Evolutionary conservation across 1,140 invertebrate species (phyloP).

Genomic region (Brachionus plicatilis): DNA sequence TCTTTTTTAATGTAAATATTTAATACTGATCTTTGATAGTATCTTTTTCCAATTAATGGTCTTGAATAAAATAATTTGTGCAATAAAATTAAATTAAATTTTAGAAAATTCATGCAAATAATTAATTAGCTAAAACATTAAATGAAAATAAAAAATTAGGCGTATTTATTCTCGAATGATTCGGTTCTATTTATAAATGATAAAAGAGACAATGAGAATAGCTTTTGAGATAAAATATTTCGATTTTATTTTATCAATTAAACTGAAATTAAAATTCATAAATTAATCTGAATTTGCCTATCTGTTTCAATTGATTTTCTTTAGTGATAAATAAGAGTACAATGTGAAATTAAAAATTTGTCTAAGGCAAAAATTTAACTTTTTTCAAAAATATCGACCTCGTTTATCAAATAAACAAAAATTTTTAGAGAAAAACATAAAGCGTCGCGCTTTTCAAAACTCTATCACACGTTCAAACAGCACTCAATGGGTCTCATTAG

Average conservation of each 20-base stretch:
- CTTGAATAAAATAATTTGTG: too few species aligned
- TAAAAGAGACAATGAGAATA: not conserved
- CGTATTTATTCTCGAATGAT: not conserved
- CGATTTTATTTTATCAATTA: not conserved
- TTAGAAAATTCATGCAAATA: too few species aligned
- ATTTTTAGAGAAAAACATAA: not conserved
- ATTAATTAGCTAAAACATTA: not conserved
- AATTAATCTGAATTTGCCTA: not conserved
- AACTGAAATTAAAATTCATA: not conserved
- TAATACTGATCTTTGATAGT: too few species aligned
- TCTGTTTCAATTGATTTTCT: not conserved
- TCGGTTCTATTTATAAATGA: not conserved
- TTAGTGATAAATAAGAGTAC: not conserved
- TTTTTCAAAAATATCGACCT: not conserved
- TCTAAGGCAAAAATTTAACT: not conserved
- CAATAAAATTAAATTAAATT: too few species aligned
- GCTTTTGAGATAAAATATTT: not conserved
- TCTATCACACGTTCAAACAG: not conserved
- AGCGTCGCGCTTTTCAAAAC: not conserved
- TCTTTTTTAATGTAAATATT: too few species aligned
- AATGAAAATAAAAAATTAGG: not conserved
- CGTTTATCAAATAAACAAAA: not conserved
- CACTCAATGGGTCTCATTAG: not conserved
- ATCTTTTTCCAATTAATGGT: too few species aligned
- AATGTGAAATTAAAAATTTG: not conserved